A percentile compares a stretch with the other conserved stretches of the same genome.
These are phyloP conservation scores for Eulemur rufifrons DNA, from an alignment of 2,113 vertebrate species.

Conservation along the genomic window DNA sequence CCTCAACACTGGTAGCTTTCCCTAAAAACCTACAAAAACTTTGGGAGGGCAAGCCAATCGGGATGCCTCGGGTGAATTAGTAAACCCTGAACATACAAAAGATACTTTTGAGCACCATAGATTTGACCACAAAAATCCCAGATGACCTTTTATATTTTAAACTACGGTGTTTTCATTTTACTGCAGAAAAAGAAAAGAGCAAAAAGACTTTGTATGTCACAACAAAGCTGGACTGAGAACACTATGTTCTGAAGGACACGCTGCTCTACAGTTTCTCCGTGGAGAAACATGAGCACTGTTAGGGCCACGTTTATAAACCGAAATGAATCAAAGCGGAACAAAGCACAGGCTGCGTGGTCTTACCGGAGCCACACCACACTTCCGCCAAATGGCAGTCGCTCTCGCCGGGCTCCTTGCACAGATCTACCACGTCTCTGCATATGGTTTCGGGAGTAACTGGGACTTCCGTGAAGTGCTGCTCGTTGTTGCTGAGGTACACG, in stretches of 20 bases:
- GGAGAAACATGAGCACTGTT: rapidly evolving
- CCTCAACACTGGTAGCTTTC: not conserved
- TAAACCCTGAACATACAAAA: not conserved
- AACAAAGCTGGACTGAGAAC: not conserved
- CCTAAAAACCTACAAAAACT: not conserved
- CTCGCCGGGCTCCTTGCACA: conserved; percentile 97
- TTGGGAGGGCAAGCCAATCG: too few species aligned
- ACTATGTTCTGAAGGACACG: rapidly evolving
- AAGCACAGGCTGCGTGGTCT: rapidly evolving
- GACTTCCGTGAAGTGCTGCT: conserved; percentile 99
- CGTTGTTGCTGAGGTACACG: conserved; percentile 98
- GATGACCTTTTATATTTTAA: not conserved
- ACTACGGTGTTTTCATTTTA: not conserved
- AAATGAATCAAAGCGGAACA: rapidly evolving
- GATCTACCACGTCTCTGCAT: conserved; percentile 96
- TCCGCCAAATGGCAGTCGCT: conserved; percentile 94
- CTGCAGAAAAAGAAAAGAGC: not conserved
- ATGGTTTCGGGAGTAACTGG: conserved; percentile 95
- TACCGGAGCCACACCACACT: conserved; percentile 96
- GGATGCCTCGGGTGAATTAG: not conserved
- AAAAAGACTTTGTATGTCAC: not conserved
- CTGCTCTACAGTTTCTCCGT: not conserved
- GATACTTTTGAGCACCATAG: not conserved
- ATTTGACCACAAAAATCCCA: not conserved
- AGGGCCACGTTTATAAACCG: rapidly evolving